Evolutionary conservation across 2,113 vertebrate genomes (phyloP), one percentile per base, ranked within the genome.

Genomic region (Colius striatus): DNA sequence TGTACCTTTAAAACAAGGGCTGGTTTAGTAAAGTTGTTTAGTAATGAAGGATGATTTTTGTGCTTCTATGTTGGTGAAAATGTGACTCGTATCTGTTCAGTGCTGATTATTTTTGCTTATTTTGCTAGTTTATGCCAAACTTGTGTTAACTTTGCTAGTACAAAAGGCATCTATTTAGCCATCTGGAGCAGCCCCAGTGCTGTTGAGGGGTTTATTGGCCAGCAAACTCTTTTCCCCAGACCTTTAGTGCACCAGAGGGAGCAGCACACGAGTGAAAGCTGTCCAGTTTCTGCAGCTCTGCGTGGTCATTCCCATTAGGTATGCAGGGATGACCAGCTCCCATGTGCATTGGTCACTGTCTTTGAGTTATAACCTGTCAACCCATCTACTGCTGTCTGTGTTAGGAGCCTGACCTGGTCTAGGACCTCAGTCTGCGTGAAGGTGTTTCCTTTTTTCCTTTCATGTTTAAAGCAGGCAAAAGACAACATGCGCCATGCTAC

Each of bases 271-370:
- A 85, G 26, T 15, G n/a, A 81, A 91, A 82, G 17, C 26, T 7
- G 1, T 26, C 12, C 2, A 2, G 17, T 77, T 67, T 91, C 84
- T 58, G 26, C 38, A 58, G 48, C 22, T 58, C 43, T 62, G 14
- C 30, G 9, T 63, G 30, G 23, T 54, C 36, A 48, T 84, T 55
- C 12, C 29, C 11, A 54, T 63, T 38, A 73, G 36, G 43, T 30
- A 32, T 0, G 0, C 11, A 27, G 45, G 26, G 20, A 47, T 54
- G n/a, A 77, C 19, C 60, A 60, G 60, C 62, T 81, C 30, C 27
- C 60, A 41, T 3, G 1, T 26, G 43, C 21, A 18, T 43, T 66
- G 67, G 41, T 16, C 1, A 1, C 50, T 73, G 25, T 36, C 0
- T 0, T n/a, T n/a, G 50, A 54, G 8, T 81, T 62, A 77, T n/a